Evolutionary conservation across 1,140 invertebrate genomes (phyloP).

Genomic region (Dendrolimus punctatus): DNA sequence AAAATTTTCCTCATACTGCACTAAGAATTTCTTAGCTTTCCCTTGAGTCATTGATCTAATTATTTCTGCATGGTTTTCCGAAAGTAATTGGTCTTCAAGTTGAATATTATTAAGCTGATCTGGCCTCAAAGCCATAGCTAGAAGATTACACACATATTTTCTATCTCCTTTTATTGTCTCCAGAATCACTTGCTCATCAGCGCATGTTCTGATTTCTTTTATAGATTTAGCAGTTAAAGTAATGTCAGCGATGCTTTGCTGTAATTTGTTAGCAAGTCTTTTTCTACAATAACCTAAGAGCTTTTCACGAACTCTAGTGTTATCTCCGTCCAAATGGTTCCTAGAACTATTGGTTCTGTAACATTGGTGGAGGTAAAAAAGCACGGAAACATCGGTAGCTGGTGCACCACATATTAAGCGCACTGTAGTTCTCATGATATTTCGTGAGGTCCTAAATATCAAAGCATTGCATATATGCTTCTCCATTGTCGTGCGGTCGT

Average conservation of each 20-base stretch:
- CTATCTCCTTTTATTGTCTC: constrained; percentile 49
- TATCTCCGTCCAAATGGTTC: constrained; percentile 50
- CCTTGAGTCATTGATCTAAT: constrained; percentile 31
- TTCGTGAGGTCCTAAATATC: constrained; percentile 41
- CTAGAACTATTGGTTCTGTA: constrained; percentile 40
- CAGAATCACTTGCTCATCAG: constrained; percentile 47
- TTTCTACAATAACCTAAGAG: constrained; percentile 50
- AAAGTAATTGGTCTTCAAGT: constrained; percentile 37
- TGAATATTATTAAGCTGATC: constrained; percentile 42
- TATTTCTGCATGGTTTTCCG: constrained; percentile 23
- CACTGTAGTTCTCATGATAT: constrained; percentile 53
- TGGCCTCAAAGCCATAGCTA: constrained; percentile 55
- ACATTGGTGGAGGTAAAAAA: constrained; percentile 60
- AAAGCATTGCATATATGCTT: constrained; percentile 41
- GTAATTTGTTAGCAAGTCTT: constrained; percentile 34
- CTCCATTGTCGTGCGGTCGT: constrained; percentile 57
- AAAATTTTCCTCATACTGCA: constrained; percentile 48
- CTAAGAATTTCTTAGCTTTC: constrained; percentile 36
- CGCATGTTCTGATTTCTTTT: constrained; percentile 43
- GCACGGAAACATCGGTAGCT: constrained; percentile 38
- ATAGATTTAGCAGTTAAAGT: constrained; percentile 38
- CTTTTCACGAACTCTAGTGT: constrained; percentile 52
- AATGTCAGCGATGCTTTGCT: constrained; percentile 47
- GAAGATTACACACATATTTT: constrained; percentile 48
- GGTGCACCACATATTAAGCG: constrained; percentile 47